phyloP scores from a whole-genome alignment of 2,888 invertebrate species.

The Temnothorax rugatulus region DNA sequence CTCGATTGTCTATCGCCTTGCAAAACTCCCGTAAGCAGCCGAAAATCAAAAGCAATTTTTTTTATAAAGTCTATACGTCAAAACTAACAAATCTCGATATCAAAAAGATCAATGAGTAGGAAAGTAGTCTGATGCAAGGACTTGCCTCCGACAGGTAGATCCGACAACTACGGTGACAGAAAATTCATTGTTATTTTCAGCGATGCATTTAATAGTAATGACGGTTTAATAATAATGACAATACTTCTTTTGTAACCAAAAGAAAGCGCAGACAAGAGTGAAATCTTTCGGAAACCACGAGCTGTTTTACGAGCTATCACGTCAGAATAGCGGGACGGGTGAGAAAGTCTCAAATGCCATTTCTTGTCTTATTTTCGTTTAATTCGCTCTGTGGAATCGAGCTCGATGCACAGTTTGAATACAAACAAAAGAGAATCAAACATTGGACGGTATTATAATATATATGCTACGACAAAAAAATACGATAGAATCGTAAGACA shows the following conservation, averaged over 20 bases:
- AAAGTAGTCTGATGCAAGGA: not conserved
- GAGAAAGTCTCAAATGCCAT: conserved; percentile 56
- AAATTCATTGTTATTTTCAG: conserved; percentile 26
- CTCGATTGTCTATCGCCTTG: conserved; percentile 41
- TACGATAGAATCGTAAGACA: not conserved
- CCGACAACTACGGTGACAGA: not conserved
- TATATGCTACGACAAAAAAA: not conserved
- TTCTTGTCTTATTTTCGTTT: conserved; percentile 30
- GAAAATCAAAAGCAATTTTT: conserved; percentile 80
- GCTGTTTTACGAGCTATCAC: conserved; percentile 24
- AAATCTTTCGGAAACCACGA: conserved; percentile 20
- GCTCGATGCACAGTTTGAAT: conserved; percentile 49
- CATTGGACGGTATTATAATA: not conserved
- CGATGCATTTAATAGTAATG: conserved; percentile 32
- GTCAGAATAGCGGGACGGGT: not conserved
- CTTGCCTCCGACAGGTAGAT: conserved; percentile 4
- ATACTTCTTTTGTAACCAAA: conserved; percentile 52
- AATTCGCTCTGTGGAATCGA: conserved; percentile 34
- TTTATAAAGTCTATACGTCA: conserved; percentile 55
- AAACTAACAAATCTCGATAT: conserved; percentile 59
- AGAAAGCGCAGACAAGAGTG: conserved; percentile 6
- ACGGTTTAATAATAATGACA: conserved; percentile 51
- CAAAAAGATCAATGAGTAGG: conserved; percentile 48
- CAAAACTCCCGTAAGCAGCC: conserved; percentile 58
- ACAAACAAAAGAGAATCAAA: conserved; percentile 32